These are phyloP conservation scores for Diloba caeruleocephala DNA, from an alignment of 2,888 invertebrate genomes.

Conservation along the genomic window DNA sequence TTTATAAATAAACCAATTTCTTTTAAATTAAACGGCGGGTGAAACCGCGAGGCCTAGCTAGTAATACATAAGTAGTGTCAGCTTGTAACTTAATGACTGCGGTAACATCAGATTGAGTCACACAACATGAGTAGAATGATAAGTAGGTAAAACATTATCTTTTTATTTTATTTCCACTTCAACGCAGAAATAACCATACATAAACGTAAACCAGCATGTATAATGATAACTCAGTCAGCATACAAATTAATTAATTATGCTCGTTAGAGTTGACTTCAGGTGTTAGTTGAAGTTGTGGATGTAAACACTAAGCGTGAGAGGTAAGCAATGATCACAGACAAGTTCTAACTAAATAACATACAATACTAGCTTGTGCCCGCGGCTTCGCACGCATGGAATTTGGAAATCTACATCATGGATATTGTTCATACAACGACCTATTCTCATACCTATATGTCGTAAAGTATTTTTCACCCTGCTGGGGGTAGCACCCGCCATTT, in stretches of 20 bases:
- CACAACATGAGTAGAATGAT: constrained; percentile 29
- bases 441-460: too few relatives aligned
- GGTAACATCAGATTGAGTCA: constrained; percentile 11
- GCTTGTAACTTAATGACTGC: not conserved
- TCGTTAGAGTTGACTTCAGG: not conserved
- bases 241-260: constrained; percentile 18
- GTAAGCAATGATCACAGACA: not conserved
- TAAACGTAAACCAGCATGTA: constrained; percentile 20
- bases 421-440: too few relatives aligned
- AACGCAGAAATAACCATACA: constrained; percentile 15
- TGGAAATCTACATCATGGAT: too few relatives aligned
- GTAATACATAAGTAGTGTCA: not conserved
- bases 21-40: too few relatives aligned
- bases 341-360: not conserved
- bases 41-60: too few relatives aligned
- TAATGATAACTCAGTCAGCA: constrained; percentile 16
- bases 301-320: not conserved
- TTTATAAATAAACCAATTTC: too few relatives aligned
- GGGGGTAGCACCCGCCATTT: too few relatives aligned
- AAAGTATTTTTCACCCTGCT: too few relatives aligned
- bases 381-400: too few relatives aligned
- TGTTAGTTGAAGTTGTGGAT: not conserved
- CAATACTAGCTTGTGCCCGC: too few relatives aligned
- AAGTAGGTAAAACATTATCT: constrained; percentile 10
- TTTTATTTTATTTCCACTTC: constrained; percentile 21